phyloP scores from a whole-genome alignment of 2,113 vertebrate species.

The Saccopteryx bilineata region DNA sequence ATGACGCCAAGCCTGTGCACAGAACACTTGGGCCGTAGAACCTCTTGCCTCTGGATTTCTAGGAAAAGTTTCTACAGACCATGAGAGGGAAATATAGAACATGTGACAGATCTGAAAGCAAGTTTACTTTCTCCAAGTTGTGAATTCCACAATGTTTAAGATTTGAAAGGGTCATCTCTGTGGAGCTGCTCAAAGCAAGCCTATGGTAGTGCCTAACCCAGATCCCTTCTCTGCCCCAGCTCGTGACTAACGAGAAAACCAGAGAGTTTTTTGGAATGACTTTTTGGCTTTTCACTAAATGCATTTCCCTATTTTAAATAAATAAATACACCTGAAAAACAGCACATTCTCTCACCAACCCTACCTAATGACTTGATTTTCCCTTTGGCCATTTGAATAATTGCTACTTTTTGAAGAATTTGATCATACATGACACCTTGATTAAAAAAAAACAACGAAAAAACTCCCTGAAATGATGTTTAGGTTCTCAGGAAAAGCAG shows the following conservation, averaged over 20 bases:
- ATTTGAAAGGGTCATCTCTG: not conserved
- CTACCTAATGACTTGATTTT: constrained; percentile 61
- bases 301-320: not conserved
- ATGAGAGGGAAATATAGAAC: not conserved
- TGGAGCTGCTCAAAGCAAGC: not conserved
- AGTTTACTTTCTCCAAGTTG: not conserved
- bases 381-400: constrained; percentile 49
- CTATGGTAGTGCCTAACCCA: not conserved
- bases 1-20: not conserved
- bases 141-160: not conserved
- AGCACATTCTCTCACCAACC: constrained; percentile 48
- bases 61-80: not conserved
- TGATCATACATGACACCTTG: not conserved
- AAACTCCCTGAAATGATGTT: not conserved
- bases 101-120: not conserved
- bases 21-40: not conserved
- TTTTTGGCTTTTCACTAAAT: not conserved
- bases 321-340: not conserved
- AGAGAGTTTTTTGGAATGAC: not conserved
- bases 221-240: not conserved
- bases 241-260: not conserved
- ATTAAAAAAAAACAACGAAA: not conserved
- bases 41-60: constrained; percentile 57
- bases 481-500: not conserved
- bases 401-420: constrained; percentile 21